These are phyloP conservation scores for Rhopalosiphum maidis DNA, from an alignment of 1,140 invertebrate species.

Conservation along the genomic window DNA sequence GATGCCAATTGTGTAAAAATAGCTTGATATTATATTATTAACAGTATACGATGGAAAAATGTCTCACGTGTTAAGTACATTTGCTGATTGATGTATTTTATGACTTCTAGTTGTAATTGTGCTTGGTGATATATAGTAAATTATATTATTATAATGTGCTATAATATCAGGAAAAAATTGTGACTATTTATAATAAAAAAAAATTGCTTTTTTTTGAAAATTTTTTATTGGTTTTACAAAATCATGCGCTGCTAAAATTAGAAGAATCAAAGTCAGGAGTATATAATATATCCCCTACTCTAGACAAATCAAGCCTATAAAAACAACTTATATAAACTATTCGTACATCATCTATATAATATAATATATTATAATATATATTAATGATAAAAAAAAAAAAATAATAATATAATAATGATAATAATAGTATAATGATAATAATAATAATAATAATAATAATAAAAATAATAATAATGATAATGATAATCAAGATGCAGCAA, in stretches of 20 bases:
- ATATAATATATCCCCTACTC: conserved; percentile 31
- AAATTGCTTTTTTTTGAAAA: conserved; percentile 11
- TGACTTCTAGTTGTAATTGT: neutral
- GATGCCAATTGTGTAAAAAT: conserved; percentile 1
- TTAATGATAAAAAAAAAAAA: conserved; percentile 22
- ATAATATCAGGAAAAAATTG: neutral
- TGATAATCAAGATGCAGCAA: conserved; percentile 19
- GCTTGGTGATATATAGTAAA: neutral
- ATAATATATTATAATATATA: conserved; percentile 1
- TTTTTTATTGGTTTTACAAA: conserved; percentile 50
- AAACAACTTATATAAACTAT: conserved; percentile 45
- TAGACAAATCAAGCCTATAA: conserved; percentile 38
- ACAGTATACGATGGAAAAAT: neutral
- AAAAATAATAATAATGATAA: conserved; percentile 38
- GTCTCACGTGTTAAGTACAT: neutral
- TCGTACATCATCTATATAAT: conserved; percentile 6
- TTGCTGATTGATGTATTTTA: neutral
- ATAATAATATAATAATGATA: conserved; percentile 28
- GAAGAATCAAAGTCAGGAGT: conserved; percentile 36
- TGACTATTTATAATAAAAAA: neutral
- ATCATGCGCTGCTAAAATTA: conserved; percentile 48
- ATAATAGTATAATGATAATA: conserved; percentile 20
- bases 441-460: neutral
- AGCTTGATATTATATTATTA: neutral
- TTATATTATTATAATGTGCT: neutral